A percentile compares a stretch with the other conserved stretches of the same genome.
phyloP scores from a whole-genome alignment of 2,113 vertebrate species.

The Sceloporus undulatus region DNA sequence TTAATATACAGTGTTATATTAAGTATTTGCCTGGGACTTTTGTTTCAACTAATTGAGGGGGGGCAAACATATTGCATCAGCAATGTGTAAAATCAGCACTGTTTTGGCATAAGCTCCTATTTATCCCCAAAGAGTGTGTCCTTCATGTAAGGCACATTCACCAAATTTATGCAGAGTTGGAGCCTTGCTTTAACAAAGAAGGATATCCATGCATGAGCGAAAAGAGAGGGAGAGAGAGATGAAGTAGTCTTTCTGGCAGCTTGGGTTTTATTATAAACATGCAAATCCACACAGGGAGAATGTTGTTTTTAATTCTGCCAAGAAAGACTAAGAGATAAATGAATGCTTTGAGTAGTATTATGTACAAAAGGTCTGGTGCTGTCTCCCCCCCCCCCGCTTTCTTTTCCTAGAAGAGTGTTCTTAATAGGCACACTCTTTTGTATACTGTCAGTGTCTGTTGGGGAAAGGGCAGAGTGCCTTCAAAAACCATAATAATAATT shows the following conservation, averaged over 20 bases:
- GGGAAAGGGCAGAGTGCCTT: neutral
- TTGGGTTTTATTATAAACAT: slow-evolving; percentile 1
- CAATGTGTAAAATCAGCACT: neutral
- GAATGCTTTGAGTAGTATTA: neutral
- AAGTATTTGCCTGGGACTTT: neutral
- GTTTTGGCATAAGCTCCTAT: neutral
- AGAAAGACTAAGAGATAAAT: neutral
- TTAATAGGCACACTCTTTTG: fast-evolving
- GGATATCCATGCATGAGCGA: neutral
- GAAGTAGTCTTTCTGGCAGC: slow-evolving; percentile 3
- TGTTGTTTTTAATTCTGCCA: neutral
- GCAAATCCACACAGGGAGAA: neutral
- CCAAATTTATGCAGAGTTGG: neutral
- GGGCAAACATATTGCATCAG: neutral
- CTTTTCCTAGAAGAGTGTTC: neutral
- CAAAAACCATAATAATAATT: slow-evolving; percentile 31
- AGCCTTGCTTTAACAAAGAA: neutral
- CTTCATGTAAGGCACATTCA: neutral
- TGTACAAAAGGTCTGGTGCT: neutral
- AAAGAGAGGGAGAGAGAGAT: neutral
- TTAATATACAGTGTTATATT: neutral
- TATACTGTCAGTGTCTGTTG: slow-evolving; percentile 15
- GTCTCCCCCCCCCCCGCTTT: neutral
- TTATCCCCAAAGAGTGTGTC: too few relatives aligned
- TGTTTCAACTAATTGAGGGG: neutral